A percentile compares a stretch with the other conserved stretches of the same genome.
Evolutionary conservation across 1,140 invertebrate species (phyloP).

Genomic region (Drosophila guanche): DNA sequence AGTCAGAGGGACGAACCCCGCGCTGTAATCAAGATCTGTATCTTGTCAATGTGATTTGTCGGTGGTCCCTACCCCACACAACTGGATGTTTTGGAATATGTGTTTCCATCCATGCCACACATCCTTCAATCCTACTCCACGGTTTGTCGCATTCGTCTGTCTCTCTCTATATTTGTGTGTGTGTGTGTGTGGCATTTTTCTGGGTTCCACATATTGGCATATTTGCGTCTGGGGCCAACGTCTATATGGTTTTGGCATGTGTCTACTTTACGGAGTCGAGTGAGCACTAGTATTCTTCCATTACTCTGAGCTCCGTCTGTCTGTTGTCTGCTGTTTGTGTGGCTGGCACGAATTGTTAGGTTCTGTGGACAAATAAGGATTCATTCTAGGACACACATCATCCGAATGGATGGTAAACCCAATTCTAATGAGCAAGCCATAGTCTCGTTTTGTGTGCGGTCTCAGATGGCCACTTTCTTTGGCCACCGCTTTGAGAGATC

Average conservation of each 20-base stretch:
- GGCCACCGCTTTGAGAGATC: neutral
- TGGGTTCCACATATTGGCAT: slow-evolving; percentile 47
- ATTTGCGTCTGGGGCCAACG: slow-evolving; percentile 55
- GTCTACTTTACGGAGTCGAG: neutral
- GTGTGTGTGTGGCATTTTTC: slow-evolving; percentile 25
- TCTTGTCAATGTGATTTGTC: slow-evolving; percentile 64
- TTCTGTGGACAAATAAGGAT: no score
- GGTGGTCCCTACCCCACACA: neutral
- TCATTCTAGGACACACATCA: no score
- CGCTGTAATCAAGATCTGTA: slow-evolving; percentile 63
- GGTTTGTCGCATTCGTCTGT: slow-evolving; percentile 12
- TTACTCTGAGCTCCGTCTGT: no score
- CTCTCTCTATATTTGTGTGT: neutral
- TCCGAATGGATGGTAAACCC: no score
- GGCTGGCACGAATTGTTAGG: no score
- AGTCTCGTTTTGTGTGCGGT: no score
- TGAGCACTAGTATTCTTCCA: no score
- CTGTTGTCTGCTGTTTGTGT: no score
- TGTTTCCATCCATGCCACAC: slow-evolving; percentile 11
- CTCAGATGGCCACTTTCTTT: no score
- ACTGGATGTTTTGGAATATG: neutral
- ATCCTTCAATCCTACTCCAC: slow-evolving; percentile 9
- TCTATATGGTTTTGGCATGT: slow-evolving; percentile 54
- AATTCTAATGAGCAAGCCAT: no score
- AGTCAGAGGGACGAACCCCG: no score